Base-by-base conservation (phyloP, 2,113 vertebrate genomes). In the Heptranchias perlo region DNA sequence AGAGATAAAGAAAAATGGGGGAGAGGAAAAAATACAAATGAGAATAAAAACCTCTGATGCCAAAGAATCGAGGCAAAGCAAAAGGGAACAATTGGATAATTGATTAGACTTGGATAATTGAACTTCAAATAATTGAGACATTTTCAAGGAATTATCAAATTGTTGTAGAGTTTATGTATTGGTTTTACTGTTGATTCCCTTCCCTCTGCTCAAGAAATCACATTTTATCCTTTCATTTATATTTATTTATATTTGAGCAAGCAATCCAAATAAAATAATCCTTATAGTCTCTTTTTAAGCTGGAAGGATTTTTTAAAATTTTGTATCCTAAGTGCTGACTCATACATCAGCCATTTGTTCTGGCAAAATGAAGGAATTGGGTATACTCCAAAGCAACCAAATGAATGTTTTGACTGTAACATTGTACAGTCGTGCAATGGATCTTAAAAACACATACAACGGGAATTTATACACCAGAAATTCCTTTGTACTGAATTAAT, bases 401-500 rank as follows among this genome's bases (percentile, higher is more conserved):
- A 52, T 73, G 49, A 76, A 76, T 76, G 25, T 31, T 76, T n/a
- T 91, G 87, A 35, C 87, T 54, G 8, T 64, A 69, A 61, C 62
- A 67, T 64, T 65, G 0, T 21, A 94, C n/a, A 31, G 61, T 28
- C 44, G n/a, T 28, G 11, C 39, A 47, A 11, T 49, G 64, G 35
- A 64, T 35, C 91, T 47, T 49, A 49, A 94, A 95, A 95, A 31
- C 87, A 91, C 52, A 91, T 6, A 52, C 25, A 11, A 47, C 47
- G 65, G 64, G 52, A 94, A 95, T 95, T 67, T 69, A 95, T 49
- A 52, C 64, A 95, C 25, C 39, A 69, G 64, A 69, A 95, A 95
- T 95, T 95, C 94, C 47, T 91, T 82, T 58, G 87, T 13, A 14
- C 31, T 91, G 87, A 91, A 28, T 69, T 49, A 35, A 16, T 52